Percentiles rank a stretch among this genome's conserved stretches.
These are phyloP conservation scores for Agonopterix alstromeriana DNA, from an alignment of 2,888 invertebrate species.

Conservation along the genomic window DNA sequence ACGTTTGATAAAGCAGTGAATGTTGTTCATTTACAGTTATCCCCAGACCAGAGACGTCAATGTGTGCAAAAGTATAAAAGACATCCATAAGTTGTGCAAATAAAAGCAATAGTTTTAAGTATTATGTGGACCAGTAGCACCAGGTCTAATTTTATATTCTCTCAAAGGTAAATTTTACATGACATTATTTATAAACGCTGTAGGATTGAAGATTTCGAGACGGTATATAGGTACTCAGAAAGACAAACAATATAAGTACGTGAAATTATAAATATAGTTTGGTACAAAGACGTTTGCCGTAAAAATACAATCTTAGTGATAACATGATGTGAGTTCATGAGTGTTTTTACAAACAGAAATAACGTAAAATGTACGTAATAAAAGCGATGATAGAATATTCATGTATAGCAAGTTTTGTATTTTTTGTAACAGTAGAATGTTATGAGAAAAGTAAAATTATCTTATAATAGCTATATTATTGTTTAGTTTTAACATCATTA, in stretches of 20 bases:
- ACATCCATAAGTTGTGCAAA: constrained; percentile 30
- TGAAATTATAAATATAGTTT: too few relatives aligned
- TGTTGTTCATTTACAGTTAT: constrained; percentile 55
- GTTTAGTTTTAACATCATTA: neutral
- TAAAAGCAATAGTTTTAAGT: constrained; percentile 16
- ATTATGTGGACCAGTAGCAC: constrained; percentile 45
- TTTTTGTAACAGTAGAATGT: constrained; percentile 36
- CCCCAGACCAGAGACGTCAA: constrained; percentile 38
- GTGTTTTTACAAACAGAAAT: constrained; percentile 2
- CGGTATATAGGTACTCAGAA: too few relatives aligned
- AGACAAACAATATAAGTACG: too few relatives aligned
- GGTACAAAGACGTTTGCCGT: too few relatives aligned
- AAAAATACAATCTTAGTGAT: too few relatives aligned
- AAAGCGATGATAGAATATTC: constrained; percentile 2
- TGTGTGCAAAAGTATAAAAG: constrained; percentile 42
- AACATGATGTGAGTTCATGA: too few relatives aligned
- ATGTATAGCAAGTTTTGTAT: constrained; percentile 32
- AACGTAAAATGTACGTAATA: neutral
- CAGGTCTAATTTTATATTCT: constrained; percentile 38
- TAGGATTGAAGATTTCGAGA: too few relatives aligned
- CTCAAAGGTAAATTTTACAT: neutral
- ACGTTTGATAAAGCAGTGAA: constrained; percentile 64
- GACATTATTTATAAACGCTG: constrained; percentile 11
- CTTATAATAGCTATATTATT: too few relatives aligned
- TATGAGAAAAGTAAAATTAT: neutral